phyloP scores from a whole-genome alignment of 2,113 vertebrate species.

The Sigmodon hispidus region DNA sequence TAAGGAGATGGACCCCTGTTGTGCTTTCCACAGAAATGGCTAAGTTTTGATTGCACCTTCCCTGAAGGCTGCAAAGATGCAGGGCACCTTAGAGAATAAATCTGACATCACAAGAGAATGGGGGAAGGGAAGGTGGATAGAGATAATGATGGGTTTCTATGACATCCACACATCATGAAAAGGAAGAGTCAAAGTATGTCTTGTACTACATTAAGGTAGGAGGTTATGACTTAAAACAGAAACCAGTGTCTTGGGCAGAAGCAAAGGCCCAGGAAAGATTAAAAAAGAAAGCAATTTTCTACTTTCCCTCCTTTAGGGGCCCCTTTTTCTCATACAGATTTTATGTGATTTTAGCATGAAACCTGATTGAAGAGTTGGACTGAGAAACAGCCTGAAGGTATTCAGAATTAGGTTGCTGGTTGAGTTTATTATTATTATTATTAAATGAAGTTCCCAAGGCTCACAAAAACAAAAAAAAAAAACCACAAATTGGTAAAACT shows the following conservation, averaged over 20 bases:
- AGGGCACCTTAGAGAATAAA: rapidly evolving
- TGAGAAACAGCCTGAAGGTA: no score
- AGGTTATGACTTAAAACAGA: neutral
- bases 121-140: no score
- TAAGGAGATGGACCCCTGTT: neutral
- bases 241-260: neutral
- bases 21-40: no score
- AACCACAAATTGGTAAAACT: rapidly evolving
- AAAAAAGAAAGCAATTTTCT: neutral
- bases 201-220: no score
- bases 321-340: no score
- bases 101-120: neutral
- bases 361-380: neutral
- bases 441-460: rapidly evolving
- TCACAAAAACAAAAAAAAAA: neutral
- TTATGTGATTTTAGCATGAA: neutral
- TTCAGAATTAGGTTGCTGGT: neutral
- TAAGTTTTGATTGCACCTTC: neutral
- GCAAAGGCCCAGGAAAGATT: neutral
- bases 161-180: no score
- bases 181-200: neutral
- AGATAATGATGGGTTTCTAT: neutral
- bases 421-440: neutral
- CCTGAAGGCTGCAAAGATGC: neutral
- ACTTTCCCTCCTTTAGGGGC: neutral